Conservation (phyloP, 2,113 vertebrate species). For the Leptosomus discolor region DNA sequence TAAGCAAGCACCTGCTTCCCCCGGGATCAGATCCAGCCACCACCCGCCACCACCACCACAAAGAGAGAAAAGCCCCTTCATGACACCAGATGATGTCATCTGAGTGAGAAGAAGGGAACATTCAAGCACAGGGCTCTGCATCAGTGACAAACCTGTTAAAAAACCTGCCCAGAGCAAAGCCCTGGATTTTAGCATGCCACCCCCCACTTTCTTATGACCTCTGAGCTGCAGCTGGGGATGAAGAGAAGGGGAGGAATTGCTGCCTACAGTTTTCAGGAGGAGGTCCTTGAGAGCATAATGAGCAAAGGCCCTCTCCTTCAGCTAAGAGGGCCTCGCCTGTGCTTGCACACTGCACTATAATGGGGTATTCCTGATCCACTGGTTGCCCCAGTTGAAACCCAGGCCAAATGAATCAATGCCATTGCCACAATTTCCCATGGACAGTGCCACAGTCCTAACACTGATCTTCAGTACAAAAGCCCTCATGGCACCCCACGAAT, state of each 20-base stretch:
- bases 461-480: neutral
- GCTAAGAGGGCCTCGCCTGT: neutral
- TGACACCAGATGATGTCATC: neutral
- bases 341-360: neutral
- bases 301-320: neutral
- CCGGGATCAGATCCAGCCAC: neutral
- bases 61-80: slow-evolving; percentile 23
- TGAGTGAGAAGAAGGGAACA: neutral
- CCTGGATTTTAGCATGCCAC: fast-evolving
- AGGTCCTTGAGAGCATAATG: neutral
- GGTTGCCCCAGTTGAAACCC: neutral
- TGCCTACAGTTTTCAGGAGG: neutral
- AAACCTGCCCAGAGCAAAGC: neutral
- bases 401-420: neutral
- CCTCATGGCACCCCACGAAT: neutral
- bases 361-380: neutral
- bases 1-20: slow-evolving; percentile 33
- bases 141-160: neutral
- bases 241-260: neutral
- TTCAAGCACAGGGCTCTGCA: neutral
- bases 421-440: neutral
- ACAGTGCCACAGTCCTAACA: neutral
- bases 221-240: neutral
- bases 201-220: neutral
- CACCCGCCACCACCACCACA: fast-evolving